Percentiles rank a stretch among this genome's conserved stretches.
phyloP scores from a whole-genome alignment of 2,888 invertebrate species.

The Euphydryas editha region DNA sequence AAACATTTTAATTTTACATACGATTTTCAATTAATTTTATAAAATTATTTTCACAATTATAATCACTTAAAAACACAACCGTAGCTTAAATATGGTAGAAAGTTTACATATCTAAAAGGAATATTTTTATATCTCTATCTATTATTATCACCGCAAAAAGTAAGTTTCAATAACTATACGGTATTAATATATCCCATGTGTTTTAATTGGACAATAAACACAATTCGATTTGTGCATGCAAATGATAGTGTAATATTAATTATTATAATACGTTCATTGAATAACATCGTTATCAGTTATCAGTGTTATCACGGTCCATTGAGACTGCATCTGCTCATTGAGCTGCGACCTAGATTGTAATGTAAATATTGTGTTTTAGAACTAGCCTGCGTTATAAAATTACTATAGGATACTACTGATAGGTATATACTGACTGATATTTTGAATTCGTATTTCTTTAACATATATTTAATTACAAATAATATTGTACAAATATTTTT shows the following conservation, averaged over 20 bases:
- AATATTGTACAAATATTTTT: no score
- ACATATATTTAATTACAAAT: no score
- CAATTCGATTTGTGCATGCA: constrained; percentile 62
- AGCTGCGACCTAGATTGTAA: constrained; percentile 22
- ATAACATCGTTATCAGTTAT: constrained; percentile 57
- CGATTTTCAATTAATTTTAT: no score
- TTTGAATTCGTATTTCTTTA: no score
- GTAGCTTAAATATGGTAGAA: no score
- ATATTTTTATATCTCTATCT: no score
- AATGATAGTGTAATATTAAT: constrained; percentile 63
- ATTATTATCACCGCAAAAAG: no score
- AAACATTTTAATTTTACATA: no score
- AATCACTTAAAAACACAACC: no score
- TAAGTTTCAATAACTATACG: constrained; percentile 11
- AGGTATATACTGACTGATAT: no score
- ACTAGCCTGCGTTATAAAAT: background rate
- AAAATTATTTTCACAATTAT: no score
- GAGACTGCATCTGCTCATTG: constrained; percentile 21
- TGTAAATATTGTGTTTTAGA: constrained; percentile 9
- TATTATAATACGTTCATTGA: constrained; percentile 74
- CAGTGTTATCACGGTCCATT: constrained; percentile 40
- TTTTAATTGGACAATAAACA: constrained; percentile 71
- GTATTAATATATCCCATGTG: constrained; percentile 45
- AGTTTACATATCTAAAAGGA: background rate
- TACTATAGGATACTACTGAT: no score